Evolutionary conservation across 2,888 invertebrate genomes (phyloP), one percentile per base, ranked within the genome.

Genomic region (Dryobotodes eremita): DNA sequence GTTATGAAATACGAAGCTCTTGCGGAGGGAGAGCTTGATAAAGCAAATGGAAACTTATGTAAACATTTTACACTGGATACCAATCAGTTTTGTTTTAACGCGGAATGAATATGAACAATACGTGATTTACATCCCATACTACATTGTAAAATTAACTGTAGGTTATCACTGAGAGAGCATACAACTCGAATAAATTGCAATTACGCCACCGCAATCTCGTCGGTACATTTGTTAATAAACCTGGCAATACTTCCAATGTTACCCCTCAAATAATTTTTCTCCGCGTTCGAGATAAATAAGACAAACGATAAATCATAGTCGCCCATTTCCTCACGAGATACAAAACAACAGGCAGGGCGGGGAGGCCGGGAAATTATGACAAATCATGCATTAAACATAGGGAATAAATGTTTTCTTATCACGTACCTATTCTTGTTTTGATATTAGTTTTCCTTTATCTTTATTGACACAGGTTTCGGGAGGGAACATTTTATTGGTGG

Each of bases 381-480:
- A 96, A 96, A 97, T 96, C 96, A 96, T 97, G 96, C 96, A 97
- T 97, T 97, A 97, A 97, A 97, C 97, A 97, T 96, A 94, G 96
- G 95, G 96, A 96, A 97, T 97, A 96, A 97, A 97, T 97, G 97
- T 97, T 97, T 96, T 96, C 97, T 96, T 96, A 97, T 96, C 97
- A 97, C 97, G 97, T 96, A 95, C 96, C 96, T 96, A 96, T 95
- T 96, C 95, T 95, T 96, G 96, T 96, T 96, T 95, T 95, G 95
- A 96, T 96, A 97, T 97, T 96, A 96, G 96, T 96, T 96, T 96
- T 95, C 94, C 95, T 96, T 96, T 97, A 96, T 97, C 96, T 96
- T 96, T 96, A 96, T 96, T 96, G 97, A 96, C 96, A 95, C 96
- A 96, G 96, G 96, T 96, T 96, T 95, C 91, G 92, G 94, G 91